Evolutionary conservation across 1,140 invertebrate species (phyloP), one percentile per base, ranked within the genome.

Genomic region (Popillia japonica): DNA sequence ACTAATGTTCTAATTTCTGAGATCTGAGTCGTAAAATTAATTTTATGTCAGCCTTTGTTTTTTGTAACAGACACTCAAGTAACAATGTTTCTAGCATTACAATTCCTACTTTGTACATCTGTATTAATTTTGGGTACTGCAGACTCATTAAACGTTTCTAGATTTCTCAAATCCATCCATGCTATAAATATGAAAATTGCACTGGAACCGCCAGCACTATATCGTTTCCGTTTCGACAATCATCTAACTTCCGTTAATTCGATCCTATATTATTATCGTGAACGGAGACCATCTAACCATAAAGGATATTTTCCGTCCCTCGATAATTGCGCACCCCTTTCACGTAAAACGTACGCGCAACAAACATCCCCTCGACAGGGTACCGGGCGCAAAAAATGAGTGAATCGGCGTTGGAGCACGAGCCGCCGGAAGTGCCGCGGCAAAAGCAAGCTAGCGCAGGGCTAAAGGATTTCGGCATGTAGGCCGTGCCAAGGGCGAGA

Each of bases 241-340:
- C 61, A 34, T 17, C 61, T n/a, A 68, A 34, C 27, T 68, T 68
- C 61, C 61, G 61, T 68, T 22, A 68, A 68, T 68, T 68, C 61
- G 61, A 68, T 68, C 61, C 61, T 34, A 27, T 34, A 34, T 68
- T 68, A 68, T 68, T 34, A 68, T 27, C 61, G 61, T 22, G 61
- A 68, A 14, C 8, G 11, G 22, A 23, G 61, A 68, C 42, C 42
- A 34, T 34, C 27, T 34, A 34, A 34, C 2, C 27, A 34, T 34
- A 68, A 68, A 68, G 11, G 11, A 68, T 11, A 68, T 68, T 68
- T 68, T 68, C 61, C 61, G 61, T 23, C 61, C 20, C 27, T 68
- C 61, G 61, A 68, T 68, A 27, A 68, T 55, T 68, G 27, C 61
- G 61, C 61, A 68, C 61, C 61, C 61, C 61, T 68, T 68, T 68